These are phyloP conservation scores for Cynocephalus volans DNA, from an alignment of 2,113 vertebrate species.

Conservation along the genomic window DNA sequence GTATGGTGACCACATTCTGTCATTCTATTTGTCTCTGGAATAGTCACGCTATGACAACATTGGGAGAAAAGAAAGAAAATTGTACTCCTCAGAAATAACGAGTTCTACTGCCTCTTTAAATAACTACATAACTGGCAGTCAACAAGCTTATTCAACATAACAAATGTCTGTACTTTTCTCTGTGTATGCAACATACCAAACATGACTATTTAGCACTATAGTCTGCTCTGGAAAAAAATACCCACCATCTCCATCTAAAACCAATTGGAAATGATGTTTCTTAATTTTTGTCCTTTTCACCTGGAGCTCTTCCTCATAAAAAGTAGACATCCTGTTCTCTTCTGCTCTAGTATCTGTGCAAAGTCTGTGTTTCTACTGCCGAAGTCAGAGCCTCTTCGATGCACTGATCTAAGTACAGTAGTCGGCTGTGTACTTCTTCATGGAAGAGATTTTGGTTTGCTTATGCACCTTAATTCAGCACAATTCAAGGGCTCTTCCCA, in stretches of 20 bases:
- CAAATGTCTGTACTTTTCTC: rapidly evolving
- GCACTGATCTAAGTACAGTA: not conserved
- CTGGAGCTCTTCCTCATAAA: no score
- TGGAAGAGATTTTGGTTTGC: no score
- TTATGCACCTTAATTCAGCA: not conserved
- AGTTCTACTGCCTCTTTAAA: rapidly evolving
- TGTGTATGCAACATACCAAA: rapidly evolving
- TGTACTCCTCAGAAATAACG: not conserved
- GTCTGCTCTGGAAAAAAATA: no score
- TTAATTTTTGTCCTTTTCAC: not conserved
- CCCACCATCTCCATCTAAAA: no score
- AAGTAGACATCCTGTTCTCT: not conserved
- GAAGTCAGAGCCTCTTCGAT: not conserved
- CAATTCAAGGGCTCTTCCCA: not conserved
- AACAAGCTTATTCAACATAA: rapidly evolving
- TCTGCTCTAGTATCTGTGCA: rapidly evolving
- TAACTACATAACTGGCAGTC: no score
- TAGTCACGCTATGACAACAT: rapidly evolving
- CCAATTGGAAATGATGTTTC: no score
- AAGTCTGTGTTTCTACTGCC: not conserved
- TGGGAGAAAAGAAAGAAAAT: not conserved
- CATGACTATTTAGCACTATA: no score
- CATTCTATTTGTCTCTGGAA: not conserved
- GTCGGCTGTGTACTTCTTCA: not conserved
- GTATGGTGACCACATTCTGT: rapidly evolving